Evolutionary conservation across 2,888 invertebrate genomes (phyloP), one percentile per base, ranked within the genome.

Genomic region (Eupithecia dodoneata): DNA sequence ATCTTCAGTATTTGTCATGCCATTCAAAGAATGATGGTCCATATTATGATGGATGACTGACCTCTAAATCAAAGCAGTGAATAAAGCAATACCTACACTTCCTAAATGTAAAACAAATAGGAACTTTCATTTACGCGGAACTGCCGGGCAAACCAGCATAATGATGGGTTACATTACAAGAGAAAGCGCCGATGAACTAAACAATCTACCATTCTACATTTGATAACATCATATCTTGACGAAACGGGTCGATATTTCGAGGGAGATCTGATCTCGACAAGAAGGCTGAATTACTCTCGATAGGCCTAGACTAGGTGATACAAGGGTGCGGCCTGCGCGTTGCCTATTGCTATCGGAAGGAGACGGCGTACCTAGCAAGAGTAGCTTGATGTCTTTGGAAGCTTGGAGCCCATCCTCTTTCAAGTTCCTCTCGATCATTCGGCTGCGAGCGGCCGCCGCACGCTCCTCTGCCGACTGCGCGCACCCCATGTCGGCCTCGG

Each of bases 401-500:
- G 99, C 99, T 94, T 99, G 99, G 89, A 99, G 97, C 85, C 99
- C 99, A 96, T 99, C 99, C 95, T 99, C 99, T 95, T 99, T 99
- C 88, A 99, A 96, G 94, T 98, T 98, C 95, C 98, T 98, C 96
- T 99, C 99, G 91, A 99, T 99, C 95, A 98, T 97, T 95, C 98
- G 98, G 96, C 98, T 99, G 94, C 99, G 97, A 95, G 99, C 99
- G 95, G 98, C 97, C 91, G 99, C 99, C 92, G 98, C 99, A 96
- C 99, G 97, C 96, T 99, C 99, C 96, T 99, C 99, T 88, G 99
- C 99, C 96, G 99, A 99, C 97, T 99, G 98, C 95, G 99, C 99
- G 97, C 99, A 99, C 96, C 99, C 99, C 99, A 99, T 99, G 92
- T 92, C 94, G 94, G 95, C 93, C 91, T 93, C 94, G 94, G 95